phyloP scores from a whole-genome alignment of 2,797 vertebrate species.

The Caiman crocodilus region DNA sequence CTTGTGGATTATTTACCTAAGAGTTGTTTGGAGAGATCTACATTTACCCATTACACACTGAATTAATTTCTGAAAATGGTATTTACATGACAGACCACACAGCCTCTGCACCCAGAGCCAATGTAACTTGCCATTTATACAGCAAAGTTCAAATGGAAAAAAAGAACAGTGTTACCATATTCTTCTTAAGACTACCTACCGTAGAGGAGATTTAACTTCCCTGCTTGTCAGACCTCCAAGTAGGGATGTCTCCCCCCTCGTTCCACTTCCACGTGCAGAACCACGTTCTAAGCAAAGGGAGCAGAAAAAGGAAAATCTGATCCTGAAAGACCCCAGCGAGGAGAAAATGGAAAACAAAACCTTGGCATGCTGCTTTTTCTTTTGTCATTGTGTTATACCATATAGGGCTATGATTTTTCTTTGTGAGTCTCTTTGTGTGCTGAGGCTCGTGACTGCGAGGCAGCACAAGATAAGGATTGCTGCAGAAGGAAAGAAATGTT shows the following conservation, averaged over 20 bases:
- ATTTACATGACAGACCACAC: background rate
- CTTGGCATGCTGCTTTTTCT: background rate
- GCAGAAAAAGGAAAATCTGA: background rate
- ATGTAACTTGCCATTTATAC: background rate
- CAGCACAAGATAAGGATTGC: background rate
- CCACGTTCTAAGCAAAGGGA: background rate
- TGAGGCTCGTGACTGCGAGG: background rate
- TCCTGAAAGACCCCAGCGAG: background rate
- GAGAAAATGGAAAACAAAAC: background rate
- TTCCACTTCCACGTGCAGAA: background rate
- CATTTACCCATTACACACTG: background rate
- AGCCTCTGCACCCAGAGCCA: background rate
- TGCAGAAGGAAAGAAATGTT: no score
- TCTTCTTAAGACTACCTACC: background rate
- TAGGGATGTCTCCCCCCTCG: background rate
- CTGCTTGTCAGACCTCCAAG: background rate
- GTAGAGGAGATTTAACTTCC: background rate
- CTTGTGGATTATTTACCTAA: conserved; percentile 59
- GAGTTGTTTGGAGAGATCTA: background rate
- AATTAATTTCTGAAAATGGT: background rate
- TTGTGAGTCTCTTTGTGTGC: background rate
- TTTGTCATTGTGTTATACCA: background rate
- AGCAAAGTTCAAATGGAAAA: background rate
- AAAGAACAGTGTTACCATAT: background rate
- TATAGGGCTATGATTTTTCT: background rate